Percentiles rank a stretch among this genome's conserved stretches.
phyloP scores from a whole-genome alignment of 2,888 invertebrate genomes.

The Rhingia rostrata region DNA sequence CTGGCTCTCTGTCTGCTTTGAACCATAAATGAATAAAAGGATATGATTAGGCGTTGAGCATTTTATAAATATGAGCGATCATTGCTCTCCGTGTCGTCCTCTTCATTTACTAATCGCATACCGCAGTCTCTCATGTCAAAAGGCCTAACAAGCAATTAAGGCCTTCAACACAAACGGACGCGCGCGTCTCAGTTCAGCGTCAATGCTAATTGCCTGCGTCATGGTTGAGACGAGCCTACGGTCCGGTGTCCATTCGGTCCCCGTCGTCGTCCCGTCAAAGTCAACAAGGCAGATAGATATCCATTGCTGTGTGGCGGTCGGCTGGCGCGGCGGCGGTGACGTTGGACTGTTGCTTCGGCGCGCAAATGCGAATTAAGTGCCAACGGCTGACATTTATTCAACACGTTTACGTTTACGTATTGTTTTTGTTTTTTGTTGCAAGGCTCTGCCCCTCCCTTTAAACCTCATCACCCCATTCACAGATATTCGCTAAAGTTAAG shows the following conservation, averaged over 20 bases:
- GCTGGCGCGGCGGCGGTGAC: background rate
- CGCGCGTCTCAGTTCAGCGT: slow-evolving; percentile 68
- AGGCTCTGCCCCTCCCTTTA: background rate
- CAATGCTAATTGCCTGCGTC: slow-evolving; percentile 73
- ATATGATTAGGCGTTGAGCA: slow-evolving; percentile 56
- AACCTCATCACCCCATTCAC: background rate
- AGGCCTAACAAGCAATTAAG: slow-evolving; percentile 73
- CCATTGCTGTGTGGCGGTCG: slow-evolving; percentile 25
- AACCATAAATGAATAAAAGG: slow-evolving; percentile 47
- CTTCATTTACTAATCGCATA: slow-evolving; percentile 60
- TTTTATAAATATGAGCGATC: slow-evolving; percentile 41
- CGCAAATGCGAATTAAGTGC: slow-evolving; percentile 71
- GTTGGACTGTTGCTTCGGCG: slow-evolving; percentile 25
- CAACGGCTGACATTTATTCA: slow-evolving; percentile 75
- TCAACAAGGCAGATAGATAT: slow-evolving; percentile 60
- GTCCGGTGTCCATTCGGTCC: slow-evolving; percentile 14
- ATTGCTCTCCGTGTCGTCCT: slow-evolving; percentile 4
- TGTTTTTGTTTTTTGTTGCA: slow-evolving; percentile 50
- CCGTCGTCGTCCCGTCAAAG: slow-evolving; percentile 50
- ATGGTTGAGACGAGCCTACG: slow-evolving; percentile 40
- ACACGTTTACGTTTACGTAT: slow-evolving; percentile 73
- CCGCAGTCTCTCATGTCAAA: slow-evolving; percentile 66
- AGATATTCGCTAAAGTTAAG: slow-evolving; percentile 45
- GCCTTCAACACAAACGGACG: slow-evolving; percentile 72
- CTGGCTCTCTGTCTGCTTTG: background rate